Evolutionary conservation across 2,797 vertebrate genomes (phyloP).

Genomic region (Acanthornis magna): DNA sequence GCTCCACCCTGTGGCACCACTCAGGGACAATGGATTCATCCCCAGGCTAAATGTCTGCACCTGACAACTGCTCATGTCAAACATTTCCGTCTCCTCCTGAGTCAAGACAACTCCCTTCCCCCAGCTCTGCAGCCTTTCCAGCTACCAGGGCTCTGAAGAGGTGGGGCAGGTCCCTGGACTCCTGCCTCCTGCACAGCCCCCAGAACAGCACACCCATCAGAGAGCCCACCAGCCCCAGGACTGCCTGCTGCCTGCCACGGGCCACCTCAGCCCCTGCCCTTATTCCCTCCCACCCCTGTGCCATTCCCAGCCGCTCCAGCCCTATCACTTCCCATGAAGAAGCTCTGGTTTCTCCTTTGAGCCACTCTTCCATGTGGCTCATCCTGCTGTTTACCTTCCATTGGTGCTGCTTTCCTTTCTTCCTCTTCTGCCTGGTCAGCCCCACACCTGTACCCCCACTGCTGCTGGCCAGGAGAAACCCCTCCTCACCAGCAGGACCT

Average conservation of each 20-base stretch:
- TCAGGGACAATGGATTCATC: not conserved
- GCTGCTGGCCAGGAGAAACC: not conserved
- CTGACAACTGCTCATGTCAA: fast-evolving
- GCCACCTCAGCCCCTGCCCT: not conserved
- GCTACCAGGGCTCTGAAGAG: not conserved
- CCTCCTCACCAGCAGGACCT: not conserved
- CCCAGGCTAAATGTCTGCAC: not conserved
- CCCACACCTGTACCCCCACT: fast-evolving
- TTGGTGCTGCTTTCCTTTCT: not conserved
- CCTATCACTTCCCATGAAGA: not conserved
- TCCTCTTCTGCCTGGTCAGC: not conserved
- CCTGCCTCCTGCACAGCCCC: not conserved
- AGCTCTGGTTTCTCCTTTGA: not conserved
- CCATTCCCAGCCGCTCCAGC: not conserved
- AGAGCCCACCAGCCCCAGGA: not conserved
- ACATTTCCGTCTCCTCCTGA: not conserved
- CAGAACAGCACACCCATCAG: fast-evolving
- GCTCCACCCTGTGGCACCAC: not conserved
- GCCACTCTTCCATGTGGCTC: fast-evolving
- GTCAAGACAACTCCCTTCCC: not conserved
- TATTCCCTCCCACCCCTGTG: fast-evolving
- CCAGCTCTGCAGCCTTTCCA: not conserved
- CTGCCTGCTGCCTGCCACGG: fast-evolving
- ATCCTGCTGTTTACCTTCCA: not conserved
- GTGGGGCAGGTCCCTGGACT: not conserved